A percentile compares a stretch with the other conserved stretches of the same genome.
Conservation (phyloP, 2,888 invertebrate species). For the Apantesis nais region DNA sequence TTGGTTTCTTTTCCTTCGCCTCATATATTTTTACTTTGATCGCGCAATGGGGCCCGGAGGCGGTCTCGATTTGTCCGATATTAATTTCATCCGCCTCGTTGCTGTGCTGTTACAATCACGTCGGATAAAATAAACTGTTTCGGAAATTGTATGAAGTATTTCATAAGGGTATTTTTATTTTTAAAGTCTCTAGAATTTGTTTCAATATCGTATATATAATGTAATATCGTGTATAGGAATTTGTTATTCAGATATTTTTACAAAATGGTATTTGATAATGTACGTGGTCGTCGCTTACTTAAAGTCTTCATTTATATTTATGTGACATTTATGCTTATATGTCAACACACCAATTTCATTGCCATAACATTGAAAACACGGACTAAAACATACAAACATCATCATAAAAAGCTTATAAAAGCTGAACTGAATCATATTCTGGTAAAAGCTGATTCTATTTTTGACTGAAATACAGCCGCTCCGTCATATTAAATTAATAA, state of each 20-base stretch:
- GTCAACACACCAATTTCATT: no score
- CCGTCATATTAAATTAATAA: background rate
- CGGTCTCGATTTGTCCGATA: slow-evolving; percentile 77
- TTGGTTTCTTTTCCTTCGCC: slow-evolving; percentile 84
- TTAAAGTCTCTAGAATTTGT: background rate
- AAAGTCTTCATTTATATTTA: background rate
- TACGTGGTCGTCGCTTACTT: background rate
- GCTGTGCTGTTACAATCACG: slow-evolving; percentile 54
- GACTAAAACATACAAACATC: background rate
- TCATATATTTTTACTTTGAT: slow-evolving; percentile 85
- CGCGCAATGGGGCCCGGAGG: slow-evolving; percentile 77
- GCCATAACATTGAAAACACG: background rate
- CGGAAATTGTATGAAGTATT: slow-evolving; percentile 33
- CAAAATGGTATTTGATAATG: background rate
- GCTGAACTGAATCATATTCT: no score
- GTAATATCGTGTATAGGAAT: background rate
- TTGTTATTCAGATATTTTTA: background rate
- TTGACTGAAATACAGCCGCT: background rate
- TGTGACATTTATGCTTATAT: no score
- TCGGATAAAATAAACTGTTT: slow-evolving; percentile 58
- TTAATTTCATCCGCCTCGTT: slow-evolving; percentile 70
- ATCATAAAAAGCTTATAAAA: background rate
- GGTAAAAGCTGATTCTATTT: no score
- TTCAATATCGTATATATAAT: background rate
- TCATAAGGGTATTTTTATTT: background rate